phyloP scores from a whole-genome alignment of 2,797 vertebrate species.

The Cryptoblepharus egeriae region DNA sequence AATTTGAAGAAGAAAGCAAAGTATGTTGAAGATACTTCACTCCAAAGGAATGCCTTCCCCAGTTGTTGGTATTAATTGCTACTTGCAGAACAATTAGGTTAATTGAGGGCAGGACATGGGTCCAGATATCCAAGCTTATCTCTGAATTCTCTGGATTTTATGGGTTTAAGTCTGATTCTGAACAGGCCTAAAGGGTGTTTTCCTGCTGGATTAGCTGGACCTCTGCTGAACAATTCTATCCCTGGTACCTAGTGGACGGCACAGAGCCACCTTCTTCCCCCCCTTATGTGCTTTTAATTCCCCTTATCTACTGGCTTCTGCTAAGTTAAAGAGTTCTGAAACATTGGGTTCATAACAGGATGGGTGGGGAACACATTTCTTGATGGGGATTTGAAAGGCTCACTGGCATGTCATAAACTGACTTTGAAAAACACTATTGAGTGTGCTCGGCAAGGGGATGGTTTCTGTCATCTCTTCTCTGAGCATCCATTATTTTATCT shows the following conservation, averaged over 20 bases:
- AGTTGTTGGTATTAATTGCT: slow-evolving; percentile 59
- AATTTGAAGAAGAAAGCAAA: neutral
- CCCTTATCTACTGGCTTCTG: slow-evolving; percentile 61
- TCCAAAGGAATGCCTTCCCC: neutral
- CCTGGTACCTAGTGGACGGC: slow-evolving; percentile 66
- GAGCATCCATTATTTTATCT: slow-evolving; percentile 55
- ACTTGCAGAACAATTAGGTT: slow-evolving; percentile 67
- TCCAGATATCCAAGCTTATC: slow-evolving; percentile 70
- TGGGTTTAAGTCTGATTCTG: slow-evolving; percentile 71
- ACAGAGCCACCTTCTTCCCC: slow-evolving; percentile 59
- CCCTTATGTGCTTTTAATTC: slow-evolving; percentile 64
- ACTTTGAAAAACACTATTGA: slow-evolving; percentile 62
- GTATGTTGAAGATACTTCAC: neutral
- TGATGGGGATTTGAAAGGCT: slow-evolving; percentile 60
- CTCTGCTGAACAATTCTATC: slow-evolving; percentile 65
- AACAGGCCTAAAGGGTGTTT: slow-evolving; percentile 71
- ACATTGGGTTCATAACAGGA: slow-evolving; percentile 48
- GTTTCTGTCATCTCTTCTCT: slow-evolving; percentile 52
- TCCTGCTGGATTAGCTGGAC: slow-evolving; percentile 70
- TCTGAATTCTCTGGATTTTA: slow-evolving; percentile 73
- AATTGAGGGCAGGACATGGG: slow-evolving; percentile 73
- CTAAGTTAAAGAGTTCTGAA: slow-evolving; percentile 67
- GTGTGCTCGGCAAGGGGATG: slow-evolving; percentile 63
- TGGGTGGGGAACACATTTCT: slow-evolving; percentile 60
- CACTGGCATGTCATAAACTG: slow-evolving; percentile 58